Base-by-base conservation (phyloP, 2,113 vertebrate genomes). In the Indicator indicator region DNA sequence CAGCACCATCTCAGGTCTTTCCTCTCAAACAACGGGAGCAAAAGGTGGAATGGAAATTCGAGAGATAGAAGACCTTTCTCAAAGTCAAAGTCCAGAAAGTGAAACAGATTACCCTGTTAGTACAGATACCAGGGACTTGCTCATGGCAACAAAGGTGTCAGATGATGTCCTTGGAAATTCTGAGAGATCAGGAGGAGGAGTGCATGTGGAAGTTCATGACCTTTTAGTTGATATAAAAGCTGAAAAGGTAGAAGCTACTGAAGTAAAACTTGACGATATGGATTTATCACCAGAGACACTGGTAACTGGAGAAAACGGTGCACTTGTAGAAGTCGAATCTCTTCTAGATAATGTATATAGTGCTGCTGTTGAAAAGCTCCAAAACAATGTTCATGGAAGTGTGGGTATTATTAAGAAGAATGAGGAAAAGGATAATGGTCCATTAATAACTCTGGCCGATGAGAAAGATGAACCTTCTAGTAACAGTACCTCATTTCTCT, bases 201-300 rank as follows among this genome's bases (percentile, higher is more conserved):
- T 99, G 2, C 98, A 99, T 26, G 99, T 99, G 64, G 99, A 99
- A 94, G 99, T 99, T 89, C 99, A 99, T 14, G 99, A 99, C 93
- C 98, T 99, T 83, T 98, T 99, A 40, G 98, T 98, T 38, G 99
- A 98, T 93, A 99, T 99, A 97, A 99, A 99, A 97, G 99, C 99
- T 38, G 99, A 99, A 94, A 99, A 99, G 89, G 99, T 99, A 46
- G 99, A 99, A 96, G 99, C 99, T 70, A 99, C 99, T 1, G 99
- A 99, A 96, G 99, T 99, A 67, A 99, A 99, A 94, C 97, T 99
- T 83, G 99, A 99, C 40, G 99, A 99, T 92, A 98, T 99, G 98
- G 99, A 99, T 97, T 97, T 99, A 83, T 99, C 99, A 70, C 99
- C 99, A 5, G 99, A 99, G 93, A 99, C 98, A 4, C 71, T 98